These are phyloP conservation scores for Notamacropus eugenii DNA, from an alignment of 2,797 vertebrate genomes.

Conservation along the genomic window DNA sequence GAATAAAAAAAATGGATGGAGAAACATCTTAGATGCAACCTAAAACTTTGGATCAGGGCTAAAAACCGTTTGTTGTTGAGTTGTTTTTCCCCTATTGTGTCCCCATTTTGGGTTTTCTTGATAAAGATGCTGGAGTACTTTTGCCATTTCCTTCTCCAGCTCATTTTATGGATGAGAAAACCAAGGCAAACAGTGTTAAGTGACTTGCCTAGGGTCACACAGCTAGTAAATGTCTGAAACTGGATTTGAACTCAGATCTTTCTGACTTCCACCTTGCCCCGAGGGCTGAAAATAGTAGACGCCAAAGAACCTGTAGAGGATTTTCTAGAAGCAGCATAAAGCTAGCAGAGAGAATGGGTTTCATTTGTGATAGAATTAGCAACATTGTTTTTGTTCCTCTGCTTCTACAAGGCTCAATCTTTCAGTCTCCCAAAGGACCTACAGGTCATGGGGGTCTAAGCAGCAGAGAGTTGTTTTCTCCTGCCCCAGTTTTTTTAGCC, in stretches of 20 bases:
- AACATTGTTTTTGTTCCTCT: not conserved
- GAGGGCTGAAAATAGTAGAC: not conserved
- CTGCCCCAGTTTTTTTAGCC: not conserved
- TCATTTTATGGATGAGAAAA: not conserved
- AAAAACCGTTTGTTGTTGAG: not conserved
- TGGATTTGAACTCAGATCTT: not conserved
- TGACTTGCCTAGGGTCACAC: not conserved
- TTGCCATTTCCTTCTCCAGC: not conserved
- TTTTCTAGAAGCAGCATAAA: not conserved
- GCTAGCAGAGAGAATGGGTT: not conserved
- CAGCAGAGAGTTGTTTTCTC: not conserved
- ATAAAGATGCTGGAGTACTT: not conserved
- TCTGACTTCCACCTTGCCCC: not conserved
- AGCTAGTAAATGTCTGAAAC: not conserved
- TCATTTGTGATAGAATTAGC: not conserved
- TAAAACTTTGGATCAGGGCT: not conserved
- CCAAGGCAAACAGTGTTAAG: not conserved
- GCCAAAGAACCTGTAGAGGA: not conserved
- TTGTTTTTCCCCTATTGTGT: not conserved
- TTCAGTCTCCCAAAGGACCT: not conserved
- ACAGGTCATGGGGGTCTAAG: not conserved
- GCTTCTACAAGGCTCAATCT: not conserved
- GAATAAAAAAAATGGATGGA: conserved; percentile 2
- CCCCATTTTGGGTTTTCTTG: not conserved
- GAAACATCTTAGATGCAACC: not conserved